Base-by-base conservation (phyloP, 2,797 vertebrate genomes). In the Spinus olivaceus region DNA sequence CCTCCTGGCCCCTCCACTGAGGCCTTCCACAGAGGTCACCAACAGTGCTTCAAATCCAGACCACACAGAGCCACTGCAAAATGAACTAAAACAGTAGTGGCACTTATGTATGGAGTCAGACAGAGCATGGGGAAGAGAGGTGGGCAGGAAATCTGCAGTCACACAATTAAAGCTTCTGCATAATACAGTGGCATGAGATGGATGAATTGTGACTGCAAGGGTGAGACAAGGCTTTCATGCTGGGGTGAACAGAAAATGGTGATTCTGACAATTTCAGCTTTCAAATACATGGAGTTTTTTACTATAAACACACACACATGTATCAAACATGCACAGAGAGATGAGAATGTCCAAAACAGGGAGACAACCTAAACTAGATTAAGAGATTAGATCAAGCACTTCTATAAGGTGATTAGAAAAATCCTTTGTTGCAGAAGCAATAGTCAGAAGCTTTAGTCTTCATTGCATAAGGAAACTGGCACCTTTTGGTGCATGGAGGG, bases 91-190 rank as follows among this genome's bases (percentile, higher is more conserved):
- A 64, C 37, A 56, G 11, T 33, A 25, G 37, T 81, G 35, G 7
- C 15, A 47, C 25, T 47, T 46, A 9, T 1, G 4, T 35, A 10
- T 37, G 39, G 42, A 61, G 32, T 50, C 14, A 78, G 88, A 64
- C 12, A 46, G 42, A 71, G 24, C n/a, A 37, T 0, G 0, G 37
- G 17, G 8, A 42, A 46, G 32, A 35, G 19, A 73, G 10, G 33
- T 27, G 70, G 22, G 27, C 24, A 69, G 44, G 35, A 70, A 67
- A 67, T 51, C 61, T 85, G 13, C 47, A 49, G 25, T 71, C 30
- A 46, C 17, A 18, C 33, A 35, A 14, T 56, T 71, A 57, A 77
- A 76, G 8, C 19, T 60, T 80, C 51, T 63, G 79, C 23, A 4
- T 35, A 32, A 30, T 39, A 20, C 3, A 28, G 24, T 1, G 1